Evolutionary conservation across 2,797 vertebrate genomes (phyloP).

Genomic region (Chromobotia macracanthus): DNA sequence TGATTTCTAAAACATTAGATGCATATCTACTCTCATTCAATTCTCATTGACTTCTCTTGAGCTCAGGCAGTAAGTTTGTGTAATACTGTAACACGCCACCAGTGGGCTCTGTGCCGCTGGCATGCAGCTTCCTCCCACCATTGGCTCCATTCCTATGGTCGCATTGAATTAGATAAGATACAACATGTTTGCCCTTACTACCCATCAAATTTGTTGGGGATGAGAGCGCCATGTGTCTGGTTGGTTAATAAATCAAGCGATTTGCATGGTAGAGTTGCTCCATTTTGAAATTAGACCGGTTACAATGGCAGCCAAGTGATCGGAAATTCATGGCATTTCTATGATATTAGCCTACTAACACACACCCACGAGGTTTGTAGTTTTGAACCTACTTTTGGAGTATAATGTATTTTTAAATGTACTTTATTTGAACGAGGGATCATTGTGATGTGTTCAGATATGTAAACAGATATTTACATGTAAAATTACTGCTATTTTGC

Average conservation of each 20-base stretch:
- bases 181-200: constrained; percentile 38
- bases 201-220: constrained; percentile 47
- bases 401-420: background rate
- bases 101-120: constrained; percentile 60
- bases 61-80: background rate
- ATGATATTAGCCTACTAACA: background rate
- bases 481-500: background rate
- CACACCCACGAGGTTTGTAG: background rate
- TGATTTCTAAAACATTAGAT: too few relatives aligned
- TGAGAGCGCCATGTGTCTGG: constrained; percentile 32
- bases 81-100: constrained; percentile 49
- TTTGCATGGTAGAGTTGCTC: constrained; percentile 11
- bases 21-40: background rate
- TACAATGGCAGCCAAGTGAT: background rate
- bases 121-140: constrained; percentile 6
- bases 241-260: constrained; percentile 49
- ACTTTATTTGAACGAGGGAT: background rate
- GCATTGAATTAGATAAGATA: constrained; percentile 46
- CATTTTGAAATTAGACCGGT: background rate
- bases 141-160: constrained; percentile 48
- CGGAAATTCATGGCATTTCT: background rate
- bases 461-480: background rate
- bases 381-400: background rate
- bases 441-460: background rate
- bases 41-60: background rate